These are phyloP conservation scores for Papilio polytes DNA, from an alignment of 1,140 invertebrate genomes.

Conservation along the genomic window DNA sequence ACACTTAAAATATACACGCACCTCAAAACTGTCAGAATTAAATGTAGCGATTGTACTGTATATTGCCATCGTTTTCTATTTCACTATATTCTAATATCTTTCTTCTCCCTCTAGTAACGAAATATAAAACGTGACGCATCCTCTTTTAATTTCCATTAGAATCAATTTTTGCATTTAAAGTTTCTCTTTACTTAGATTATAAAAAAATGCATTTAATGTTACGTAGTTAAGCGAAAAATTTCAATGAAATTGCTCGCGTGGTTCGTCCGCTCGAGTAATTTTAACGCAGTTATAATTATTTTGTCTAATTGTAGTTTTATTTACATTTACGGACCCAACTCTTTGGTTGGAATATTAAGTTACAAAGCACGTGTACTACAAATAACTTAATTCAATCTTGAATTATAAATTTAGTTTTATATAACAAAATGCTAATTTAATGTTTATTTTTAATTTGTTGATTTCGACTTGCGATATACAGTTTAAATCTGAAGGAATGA, in stretches of 20 bases:
- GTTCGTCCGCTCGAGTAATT: neutral
- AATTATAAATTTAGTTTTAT: neutral
- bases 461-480: neutral
- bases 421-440: neutral
- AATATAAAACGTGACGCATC: neutral
- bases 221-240: neutral
- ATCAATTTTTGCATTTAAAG: neutral
- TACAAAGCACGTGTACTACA: neutral
- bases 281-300: neutral
- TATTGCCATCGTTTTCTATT: neutral
- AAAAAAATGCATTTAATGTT: neutral
- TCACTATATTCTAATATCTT: neutral
- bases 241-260: neutral
- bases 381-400: neutral
- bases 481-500: neutral
- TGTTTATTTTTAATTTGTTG: neutral
- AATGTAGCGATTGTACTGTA: neutral
- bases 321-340: neutral
- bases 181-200: neutral
- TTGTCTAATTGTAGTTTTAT: neutral
- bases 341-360: neutral
- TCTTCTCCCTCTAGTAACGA: neutral
- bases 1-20: too few relatives aligned
- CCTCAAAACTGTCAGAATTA: too few relatives aligned
- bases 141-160: neutral